phyloP scores from a whole-genome alignment of 1,140 invertebrate genomes.

The Euglossa dilemma region DNA sequence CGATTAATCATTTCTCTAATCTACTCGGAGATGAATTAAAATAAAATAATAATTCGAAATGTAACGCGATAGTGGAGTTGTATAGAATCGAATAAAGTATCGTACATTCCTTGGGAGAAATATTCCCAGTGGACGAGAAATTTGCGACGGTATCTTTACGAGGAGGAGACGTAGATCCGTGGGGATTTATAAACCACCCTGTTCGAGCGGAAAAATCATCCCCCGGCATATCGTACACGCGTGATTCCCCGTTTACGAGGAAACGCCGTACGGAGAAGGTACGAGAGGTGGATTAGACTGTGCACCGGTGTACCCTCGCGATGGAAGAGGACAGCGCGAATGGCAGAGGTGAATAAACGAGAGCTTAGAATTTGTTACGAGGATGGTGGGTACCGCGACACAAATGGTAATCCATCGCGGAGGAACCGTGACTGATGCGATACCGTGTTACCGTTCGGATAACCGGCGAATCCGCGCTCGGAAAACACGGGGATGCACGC shows the following conservation, averaged over 20 bases:
- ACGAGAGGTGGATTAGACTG: background rate
- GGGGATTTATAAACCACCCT: background rate
- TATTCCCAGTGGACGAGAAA: no score
- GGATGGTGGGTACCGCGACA: background rate
- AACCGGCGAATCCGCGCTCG: background rate
- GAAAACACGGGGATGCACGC: background rate
- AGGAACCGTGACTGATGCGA: background rate
- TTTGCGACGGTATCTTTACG: no score
- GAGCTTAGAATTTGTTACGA: conserved; percentile 7
- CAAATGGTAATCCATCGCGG: background rate
- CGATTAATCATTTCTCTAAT: no score
- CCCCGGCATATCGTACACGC: background rate
- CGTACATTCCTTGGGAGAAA: no score
- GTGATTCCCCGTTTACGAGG: background rate
- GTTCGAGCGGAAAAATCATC: background rate
- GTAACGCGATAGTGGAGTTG: no score
- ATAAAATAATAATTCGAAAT: background rate
- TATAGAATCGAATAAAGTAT: background rate
- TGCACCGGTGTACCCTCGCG: background rate
- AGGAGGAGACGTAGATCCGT: no score
- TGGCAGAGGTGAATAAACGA: background rate
- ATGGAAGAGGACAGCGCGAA: background rate
- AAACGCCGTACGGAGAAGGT: background rate
- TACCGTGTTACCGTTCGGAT: background rate
- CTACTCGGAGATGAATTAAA: no score